Evolutionary conservation across 1,140 invertebrate species (phyloP).

Genomic region (Caenorhabditis brenneri): DNA sequence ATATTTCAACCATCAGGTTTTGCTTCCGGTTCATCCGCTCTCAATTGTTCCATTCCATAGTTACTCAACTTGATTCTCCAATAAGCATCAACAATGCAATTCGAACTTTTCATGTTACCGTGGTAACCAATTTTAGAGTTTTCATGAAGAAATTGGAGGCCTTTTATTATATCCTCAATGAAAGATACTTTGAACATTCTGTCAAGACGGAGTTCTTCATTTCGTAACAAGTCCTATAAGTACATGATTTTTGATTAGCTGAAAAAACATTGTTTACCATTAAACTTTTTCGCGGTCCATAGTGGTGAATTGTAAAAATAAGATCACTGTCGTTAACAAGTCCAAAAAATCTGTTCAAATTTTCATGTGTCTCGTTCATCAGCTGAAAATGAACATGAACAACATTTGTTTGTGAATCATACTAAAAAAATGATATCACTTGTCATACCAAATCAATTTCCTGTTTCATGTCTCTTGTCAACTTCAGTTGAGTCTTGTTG

Average conservation of each 20-base stretch:
- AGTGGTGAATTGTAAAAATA: constrained; percentile 41
- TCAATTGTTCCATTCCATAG: constrained; percentile 32
- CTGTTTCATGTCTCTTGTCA: constrained; percentile 47
- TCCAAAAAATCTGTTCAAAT: constrained; percentile 45
- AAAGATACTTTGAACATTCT: constrained; percentile 42
- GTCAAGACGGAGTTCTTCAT: constrained; percentile 32
- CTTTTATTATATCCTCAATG: constrained; percentile 37
- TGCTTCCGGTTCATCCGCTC: background rate
- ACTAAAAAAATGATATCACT: constrained; percentile 12
- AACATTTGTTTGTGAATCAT: background rate
- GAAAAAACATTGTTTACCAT: background rate
- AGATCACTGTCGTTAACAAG: constrained; percentile 42
- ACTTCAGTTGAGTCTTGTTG: constrained; percentile 38
- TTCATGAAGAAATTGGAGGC: constrained; percentile 31
- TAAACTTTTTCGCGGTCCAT: constrained; percentile 28
- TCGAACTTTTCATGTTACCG: constrained; percentile 46
- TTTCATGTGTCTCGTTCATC: constrained; percentile 45
- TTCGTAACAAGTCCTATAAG: constrained; percentile 40
- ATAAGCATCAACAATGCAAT: constrained; percentile 43
- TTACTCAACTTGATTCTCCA: constrained; percentile 46
- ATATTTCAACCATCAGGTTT: background rate
- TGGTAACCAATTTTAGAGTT: constrained; percentile 44
- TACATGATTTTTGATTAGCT: background rate
- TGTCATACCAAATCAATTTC: constrained; percentile 42
- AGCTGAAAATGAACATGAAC: constrained; percentile 34